Percentiles rank a stretch among this genome's conserved stretches.
Conservation (phyloP, 2,797 vertebrate genomes). For the Platalea minor region DNA sequence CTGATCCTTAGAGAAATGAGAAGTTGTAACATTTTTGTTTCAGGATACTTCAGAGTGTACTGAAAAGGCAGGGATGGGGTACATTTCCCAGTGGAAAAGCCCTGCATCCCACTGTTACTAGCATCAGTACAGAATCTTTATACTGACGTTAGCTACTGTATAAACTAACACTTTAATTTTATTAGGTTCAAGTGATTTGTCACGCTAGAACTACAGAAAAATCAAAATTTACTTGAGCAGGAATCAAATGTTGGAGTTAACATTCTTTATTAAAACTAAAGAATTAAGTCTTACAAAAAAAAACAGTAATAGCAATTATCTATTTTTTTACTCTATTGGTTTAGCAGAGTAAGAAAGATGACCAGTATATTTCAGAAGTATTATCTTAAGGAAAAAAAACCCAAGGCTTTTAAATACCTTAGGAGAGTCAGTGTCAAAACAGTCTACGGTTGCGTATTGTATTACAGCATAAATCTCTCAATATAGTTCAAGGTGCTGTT, state of each 20-base stretch:
- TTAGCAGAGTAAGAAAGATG: neutral
- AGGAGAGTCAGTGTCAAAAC: neutral
- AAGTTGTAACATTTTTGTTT: neutral
- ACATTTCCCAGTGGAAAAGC: neutral
- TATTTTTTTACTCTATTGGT: neutral
- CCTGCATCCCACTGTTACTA: neutral
- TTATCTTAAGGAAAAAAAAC: neutral
- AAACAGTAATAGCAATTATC: neutral
- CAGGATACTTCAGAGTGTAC: neutral
- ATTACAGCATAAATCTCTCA: neutral
- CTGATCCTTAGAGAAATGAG: neutral
- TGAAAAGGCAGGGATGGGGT: neutral
- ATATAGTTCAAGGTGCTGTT: neutral
- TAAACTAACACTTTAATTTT: neutral
- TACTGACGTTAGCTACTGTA: neutral
- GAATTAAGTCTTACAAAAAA: neutral
- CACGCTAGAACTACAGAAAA: neutral
- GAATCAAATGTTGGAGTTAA: neutral
- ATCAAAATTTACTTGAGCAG: neutral
- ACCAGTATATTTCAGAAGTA: neutral
- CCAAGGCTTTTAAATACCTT: neutral
- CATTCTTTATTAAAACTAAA: constrained; percentile 48
- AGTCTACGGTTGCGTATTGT: accelerated
- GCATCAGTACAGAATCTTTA: neutral
- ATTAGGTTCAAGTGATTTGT: neutral